Evolutionary conservation across 2,113 vertebrate species (phyloP), one percentile per base, ranked within the genome.

Genomic region (Stigmatopora argus): DNA sequence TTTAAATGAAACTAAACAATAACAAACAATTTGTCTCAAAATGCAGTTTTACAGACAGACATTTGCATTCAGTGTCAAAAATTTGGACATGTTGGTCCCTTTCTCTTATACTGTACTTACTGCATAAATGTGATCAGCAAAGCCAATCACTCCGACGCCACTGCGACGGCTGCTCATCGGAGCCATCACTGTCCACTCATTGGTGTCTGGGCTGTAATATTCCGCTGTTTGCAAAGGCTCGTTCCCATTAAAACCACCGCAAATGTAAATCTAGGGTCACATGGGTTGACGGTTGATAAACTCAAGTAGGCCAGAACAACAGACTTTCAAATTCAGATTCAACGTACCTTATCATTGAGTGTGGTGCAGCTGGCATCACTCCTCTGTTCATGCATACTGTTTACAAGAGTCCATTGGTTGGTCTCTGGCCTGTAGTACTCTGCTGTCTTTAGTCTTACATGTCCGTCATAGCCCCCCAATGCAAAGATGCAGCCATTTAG

Each of bases 191-290:
- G 79, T 80, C 84, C 84, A 87, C 56, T 77, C 78, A 64, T 85
- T 38, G 0, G 44, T 73, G 13, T 72, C 63, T 59, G 83, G 75
- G 13, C 3, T 41, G 59, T 83, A 86, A 62, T 2, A 74, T 46
- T 85, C 83, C 12, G 72, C 69, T 2, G 92, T 92, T 55, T 87
- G 88, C 57, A 94, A 86, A 67, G 85, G 90, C 1, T 91, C 87
- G 0, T 69, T 86, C 0, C 94, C 93, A 0, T 93, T 92, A 77
- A 92, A 92, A 13, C 94, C 96, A 15, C 95, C 94, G 13, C 95
- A 96, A 53, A 97, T 92, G 51, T 94, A 98, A 69, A 97, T 80
- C 94, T 97, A 19, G 74, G 26, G 12, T 45, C 4, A 65, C 53
- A 41, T 23, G 0, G 10, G 9, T 10, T 44, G 52, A n/a, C 55